Base-by-base conservation (phyloP, 2,797 vertebrate genomes). In the Oreonectes daqikongensis region DNA sequence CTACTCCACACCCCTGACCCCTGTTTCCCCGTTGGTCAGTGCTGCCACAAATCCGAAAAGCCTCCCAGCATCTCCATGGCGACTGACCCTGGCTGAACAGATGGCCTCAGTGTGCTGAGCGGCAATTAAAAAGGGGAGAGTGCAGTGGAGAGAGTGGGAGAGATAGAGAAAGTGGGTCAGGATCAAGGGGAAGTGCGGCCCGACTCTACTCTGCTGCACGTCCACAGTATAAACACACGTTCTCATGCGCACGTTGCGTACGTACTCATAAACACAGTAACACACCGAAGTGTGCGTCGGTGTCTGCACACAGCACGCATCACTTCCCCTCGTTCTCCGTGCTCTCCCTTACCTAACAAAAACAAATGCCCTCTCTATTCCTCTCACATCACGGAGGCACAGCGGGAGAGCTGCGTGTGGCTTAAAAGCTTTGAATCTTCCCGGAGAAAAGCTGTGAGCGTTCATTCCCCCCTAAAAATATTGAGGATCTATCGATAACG, bases 31-130 rank as follows among this genome's bases (percentile, higher is more conserved):
- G 89, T 89, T 86, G 87, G 91, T 86, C 92, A 90, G 81, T 83
- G 86, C 91, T 87, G 64, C 86, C 79, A 87, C 88, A 92, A 96
- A 95, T 94, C 94, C 93, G 92, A 93, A 94, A 95, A 96, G 95
- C 95, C 95, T 94, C 92, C 92, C 92, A 53, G 93, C 81, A 64
- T 97, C 83, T 65, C 93, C 93, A 96, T 94, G 93, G 93, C 88
- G 92, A 96, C 92, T 86, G 92, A 87, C 91, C 86, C 87, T 90
- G 81, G 90, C 84, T 82, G 93, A 96, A 94, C 96, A 98, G 95
- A 98, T 97, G 95, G 95, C 91, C 92, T 94, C 85, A 93, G 93
- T 88, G 90, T 91, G 92, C 91, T 88, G 92, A 89, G 93, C 92
- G 89, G 93, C 94, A 93, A 92, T 90, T 92, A 85, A 88, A 95